Conservation (phyloP, 1,140 invertebrate genomes). For the Scaptomyza graminum region DNA sequence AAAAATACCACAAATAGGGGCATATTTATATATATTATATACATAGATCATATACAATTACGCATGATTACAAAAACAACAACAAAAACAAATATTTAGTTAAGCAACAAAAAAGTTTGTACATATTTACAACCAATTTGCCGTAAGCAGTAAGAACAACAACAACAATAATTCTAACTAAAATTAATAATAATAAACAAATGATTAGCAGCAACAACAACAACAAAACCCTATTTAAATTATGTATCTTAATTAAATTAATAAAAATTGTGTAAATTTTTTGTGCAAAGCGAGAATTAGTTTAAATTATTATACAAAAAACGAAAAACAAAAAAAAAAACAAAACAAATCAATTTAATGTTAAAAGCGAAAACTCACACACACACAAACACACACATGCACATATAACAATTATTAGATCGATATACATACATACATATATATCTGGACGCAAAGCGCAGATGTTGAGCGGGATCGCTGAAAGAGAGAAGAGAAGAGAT, state of each 20-base stretch:
- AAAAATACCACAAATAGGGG: conserved; percentile 58
- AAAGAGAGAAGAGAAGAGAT: not conserved
- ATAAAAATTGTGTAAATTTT: conserved; percentile 81
- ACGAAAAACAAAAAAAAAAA: too few species aligned
- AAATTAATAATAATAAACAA: conserved; percentile 24
- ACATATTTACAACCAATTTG: conserved; percentile 78
- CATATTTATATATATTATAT: conserved; percentile 68
- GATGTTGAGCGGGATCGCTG: conserved; percentile 34
- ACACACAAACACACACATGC: conserved; percentile 46
- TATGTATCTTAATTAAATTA: conserved; percentile 68
- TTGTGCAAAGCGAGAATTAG: conserved; percentile 75
- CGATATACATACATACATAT: conserved; percentile 40
- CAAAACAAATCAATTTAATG: conserved; percentile 27
- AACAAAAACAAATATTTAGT: conserved; percentile 50
- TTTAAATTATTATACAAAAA: conserved; percentile 72
- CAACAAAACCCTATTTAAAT: conserved; percentile 55
- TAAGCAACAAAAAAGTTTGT: conserved; percentile 74
- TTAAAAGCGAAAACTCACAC: conserved; percentile 39
- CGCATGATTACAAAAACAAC: conserved; percentile 36
- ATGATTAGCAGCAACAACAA: conserved; percentile 42
- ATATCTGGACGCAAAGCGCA: conserved; percentile 78
- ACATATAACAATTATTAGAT: conserved; percentile 51
- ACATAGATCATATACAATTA: conserved; percentile 60
- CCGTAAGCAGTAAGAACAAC: conserved; percentile 55
- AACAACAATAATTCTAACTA: conserved; percentile 39